phyloP scores from a whole-genome alignment of 2,797 vertebrate genomes.

The Phataginus tetradactyla region DNA sequence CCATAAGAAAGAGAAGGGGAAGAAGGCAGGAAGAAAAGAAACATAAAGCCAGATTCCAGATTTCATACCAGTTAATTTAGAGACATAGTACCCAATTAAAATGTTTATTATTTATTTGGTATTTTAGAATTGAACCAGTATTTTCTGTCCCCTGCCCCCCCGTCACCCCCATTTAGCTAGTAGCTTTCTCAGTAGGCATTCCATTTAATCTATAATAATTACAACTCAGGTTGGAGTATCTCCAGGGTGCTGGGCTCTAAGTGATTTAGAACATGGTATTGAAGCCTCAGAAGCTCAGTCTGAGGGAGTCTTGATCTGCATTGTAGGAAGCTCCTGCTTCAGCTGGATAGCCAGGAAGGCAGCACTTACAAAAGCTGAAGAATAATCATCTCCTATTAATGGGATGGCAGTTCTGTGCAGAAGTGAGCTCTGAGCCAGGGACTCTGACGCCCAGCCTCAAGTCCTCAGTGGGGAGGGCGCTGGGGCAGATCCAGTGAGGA shows the following conservation, averaged over 20 bases:
- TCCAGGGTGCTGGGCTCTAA: neutral
- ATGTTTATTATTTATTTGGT: neutral
- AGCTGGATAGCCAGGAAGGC: neutral
- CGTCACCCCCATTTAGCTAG: neutral
- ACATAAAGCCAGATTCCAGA: neutral
- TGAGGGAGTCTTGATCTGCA: neutral
- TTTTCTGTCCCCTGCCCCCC: neutral
- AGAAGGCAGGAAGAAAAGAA: neutral
- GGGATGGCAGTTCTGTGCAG: neutral
- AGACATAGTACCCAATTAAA: neutral
- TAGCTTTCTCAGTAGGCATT: neutral
- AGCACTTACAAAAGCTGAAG: neutral
- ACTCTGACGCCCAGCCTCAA: neutral
- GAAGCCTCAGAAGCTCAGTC: neutral
- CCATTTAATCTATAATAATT: neutral
- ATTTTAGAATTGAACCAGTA: slow-evolving; percentile 12
- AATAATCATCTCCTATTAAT: neutral
- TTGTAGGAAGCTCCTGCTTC: slow-evolving; percentile 17
- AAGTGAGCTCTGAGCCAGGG: neutral
- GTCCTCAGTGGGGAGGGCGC: neutral
- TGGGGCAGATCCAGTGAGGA: neutral
- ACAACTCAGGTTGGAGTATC: neutral
- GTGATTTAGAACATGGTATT: neutral
- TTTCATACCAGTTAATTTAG: slow-evolving; percentile 25
- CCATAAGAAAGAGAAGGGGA: neutral